These are phyloP conservation scores for Halichoerus grypus DNA, from an alignment of 2,113 vertebrate genomes.

Conservation along the genomic window DNA sequence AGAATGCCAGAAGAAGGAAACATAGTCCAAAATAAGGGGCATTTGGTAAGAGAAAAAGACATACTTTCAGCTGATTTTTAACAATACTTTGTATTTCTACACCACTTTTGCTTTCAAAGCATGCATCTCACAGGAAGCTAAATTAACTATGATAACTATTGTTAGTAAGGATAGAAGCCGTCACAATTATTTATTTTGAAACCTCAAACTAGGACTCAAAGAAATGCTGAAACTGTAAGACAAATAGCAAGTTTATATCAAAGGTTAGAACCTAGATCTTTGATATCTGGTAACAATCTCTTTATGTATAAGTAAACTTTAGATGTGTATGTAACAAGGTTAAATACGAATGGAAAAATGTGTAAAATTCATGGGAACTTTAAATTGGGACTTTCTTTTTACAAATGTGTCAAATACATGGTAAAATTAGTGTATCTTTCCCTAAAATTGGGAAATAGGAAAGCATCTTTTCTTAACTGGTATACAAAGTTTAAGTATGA, in stretches of 20 bases:
- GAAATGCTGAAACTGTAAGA: background rate
- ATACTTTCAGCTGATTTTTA: background rate
- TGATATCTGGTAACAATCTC: background rate
- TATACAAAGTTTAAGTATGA: background rate
- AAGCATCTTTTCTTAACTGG: background rate
- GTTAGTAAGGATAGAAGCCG: background rate
- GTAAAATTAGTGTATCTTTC: background rate
- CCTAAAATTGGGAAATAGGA: background rate
- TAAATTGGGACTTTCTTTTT: background rate
- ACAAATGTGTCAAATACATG: background rate
- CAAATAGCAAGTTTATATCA: background rate
- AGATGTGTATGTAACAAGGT: background rate
- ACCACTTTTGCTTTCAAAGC: background rate
- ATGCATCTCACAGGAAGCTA: background rate
- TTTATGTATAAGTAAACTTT: background rate
- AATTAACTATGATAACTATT: background rate
- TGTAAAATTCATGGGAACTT: background rate
- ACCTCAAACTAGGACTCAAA: background rate
- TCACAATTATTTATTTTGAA: constrained; percentile 19
- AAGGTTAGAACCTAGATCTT: background rate
- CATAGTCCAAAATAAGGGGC: background rate
- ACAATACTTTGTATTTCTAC: background rate
- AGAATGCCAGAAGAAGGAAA: background rate
- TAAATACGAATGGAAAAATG: background rate
- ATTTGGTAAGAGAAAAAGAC: background rate